These are phyloP conservation scores for Lordiphosa collinella DNA, from an alignment of 1,140 invertebrate genomes.

Conservation along the genomic window DNA sequence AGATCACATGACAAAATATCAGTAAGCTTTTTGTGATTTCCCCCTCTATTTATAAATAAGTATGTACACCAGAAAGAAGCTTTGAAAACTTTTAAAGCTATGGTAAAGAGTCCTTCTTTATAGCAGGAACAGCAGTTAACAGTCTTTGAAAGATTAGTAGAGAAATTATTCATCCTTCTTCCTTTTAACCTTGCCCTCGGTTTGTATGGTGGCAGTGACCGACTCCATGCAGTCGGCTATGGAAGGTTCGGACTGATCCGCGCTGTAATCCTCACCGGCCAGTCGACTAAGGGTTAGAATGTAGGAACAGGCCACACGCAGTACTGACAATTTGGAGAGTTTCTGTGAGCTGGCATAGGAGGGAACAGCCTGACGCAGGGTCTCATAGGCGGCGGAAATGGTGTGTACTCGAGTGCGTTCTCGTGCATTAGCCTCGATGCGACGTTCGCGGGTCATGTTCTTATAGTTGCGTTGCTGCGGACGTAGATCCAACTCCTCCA, in stretches of 20 bases:
- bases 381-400: conserved; percentile 96
- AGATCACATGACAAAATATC: conserved; percentile 55
- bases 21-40: conserved; percentile 15
- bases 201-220: conserved; percentile 93
- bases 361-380: conserved; percentile 89
- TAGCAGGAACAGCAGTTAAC: conserved; percentile 24
- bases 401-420: conserved; percentile 96
- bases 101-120: conserved; percentile 14
- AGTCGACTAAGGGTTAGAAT: conserved; percentile 90
- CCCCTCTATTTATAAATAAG: conserved; percentile 4
- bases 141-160: conserved; percentile 21
- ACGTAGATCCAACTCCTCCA: conserved; percentile 58
- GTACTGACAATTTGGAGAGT: conserved; percentile 93
- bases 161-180: conserved; percentile 86
- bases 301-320: conserved; percentile 94
- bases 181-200: conserved; percentile 93
- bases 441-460: conserved; percentile 94
- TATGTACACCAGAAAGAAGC: conserved; percentile 22
- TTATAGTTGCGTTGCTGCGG: conserved; percentile 93
- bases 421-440: conserved; percentile 95
- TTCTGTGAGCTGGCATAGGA: conserved; percentile 96
- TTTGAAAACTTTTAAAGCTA: conserved; percentile 56
- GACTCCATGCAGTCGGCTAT: conserved; percentile 90
- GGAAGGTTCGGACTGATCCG: conserved; percentile 80
- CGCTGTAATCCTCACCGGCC: conserved; percentile 83